A percentile compares a stretch with the other conserved stretches of the same genome.
phyloP scores from a whole-genome alignment of 1,140 invertebrate species.

The Bombus ignitus region DNA sequence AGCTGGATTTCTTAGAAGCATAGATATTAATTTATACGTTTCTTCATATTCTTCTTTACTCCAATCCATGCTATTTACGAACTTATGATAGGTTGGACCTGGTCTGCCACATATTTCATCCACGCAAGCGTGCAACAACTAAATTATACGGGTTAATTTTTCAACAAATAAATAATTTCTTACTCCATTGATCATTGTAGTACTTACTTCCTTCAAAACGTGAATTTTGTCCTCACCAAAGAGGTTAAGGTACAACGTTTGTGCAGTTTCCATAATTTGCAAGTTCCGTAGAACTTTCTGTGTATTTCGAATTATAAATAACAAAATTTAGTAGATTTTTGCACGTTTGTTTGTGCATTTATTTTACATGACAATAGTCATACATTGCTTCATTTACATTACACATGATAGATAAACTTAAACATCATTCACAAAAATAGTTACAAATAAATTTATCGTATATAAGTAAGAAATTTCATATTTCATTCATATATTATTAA shows the following conservation, averaged over 20 bases:
- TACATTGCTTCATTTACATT: not conserved
- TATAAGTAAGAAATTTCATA: not conserved
- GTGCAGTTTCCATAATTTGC: constrained; percentile 54
- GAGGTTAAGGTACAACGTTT: constrained; percentile 60
- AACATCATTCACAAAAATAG: not conserved
- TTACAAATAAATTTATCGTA: not conserved
- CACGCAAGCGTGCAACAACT: constrained; percentile 76
- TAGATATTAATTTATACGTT: constrained; percentile 66
- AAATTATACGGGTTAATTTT: not conserved
- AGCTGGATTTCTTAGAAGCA: constrained; percentile 69
- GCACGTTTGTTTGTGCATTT: not conserved
- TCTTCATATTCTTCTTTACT: constrained; percentile 70
- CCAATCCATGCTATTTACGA: constrained; percentile 73
- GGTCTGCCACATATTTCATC: constrained; percentile 75
- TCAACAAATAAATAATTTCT: not conserved
- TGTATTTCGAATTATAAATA: not conserved
- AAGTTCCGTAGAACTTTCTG: not conserved
- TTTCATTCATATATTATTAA: not conserved
- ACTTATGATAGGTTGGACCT: constrained; percentile 71
- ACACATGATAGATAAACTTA: not conserved
- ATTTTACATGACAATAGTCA: not conserved
- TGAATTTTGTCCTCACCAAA: constrained; percentile 68
- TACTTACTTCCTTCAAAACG: constrained; percentile 69
- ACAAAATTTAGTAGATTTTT: not conserved
- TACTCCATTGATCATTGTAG: not conserved